Evolutionary conservation across 1,140 invertebrate genomes (phyloP), one percentile per base, ranked within the genome.

Genomic region (Saccostrea glomerata): DNA sequence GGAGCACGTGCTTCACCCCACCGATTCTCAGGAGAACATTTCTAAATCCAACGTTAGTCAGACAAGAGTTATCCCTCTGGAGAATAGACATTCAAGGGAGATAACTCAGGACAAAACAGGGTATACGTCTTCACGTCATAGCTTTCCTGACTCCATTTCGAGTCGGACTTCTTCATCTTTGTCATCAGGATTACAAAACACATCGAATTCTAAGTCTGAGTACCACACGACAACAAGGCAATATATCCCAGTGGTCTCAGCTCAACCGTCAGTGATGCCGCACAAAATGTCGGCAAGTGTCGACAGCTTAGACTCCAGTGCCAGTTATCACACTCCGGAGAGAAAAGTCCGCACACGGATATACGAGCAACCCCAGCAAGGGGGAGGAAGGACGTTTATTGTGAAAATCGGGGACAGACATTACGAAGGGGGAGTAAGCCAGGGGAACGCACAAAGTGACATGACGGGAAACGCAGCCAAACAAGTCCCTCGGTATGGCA

Each of bases 211-310:
- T 12, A 84, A 84, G 73, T 60, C 60, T 60, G 89, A 89, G 30
- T 84, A 63, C 36, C 87, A 88, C 73, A 86, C 82, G 0, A 40
- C 77, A 40, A 89, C 86, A 13, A 82, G 92, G 36, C 92, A 92
- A 84, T 92, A 92, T 90, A 90, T 93, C 36, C 92, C 92, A 6
- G 92, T 92, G 17, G 85, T 91, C 25, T 90, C 83, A 58, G 86
- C 88, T 55, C 89, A 85, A 54, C 77, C 86, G 1, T 36, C 84
- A 0, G 87, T 87, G 47, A 7, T 47, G 20, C 83, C 90, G 55
- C 85, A 84, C 47, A 90, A 91, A 83, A 89, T 91, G 82, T 91
- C 91, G 13, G 85, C 91, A n/a, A 93, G 92, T 89, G 90, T 92
- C 5, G 92, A 92, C 83, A 92, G 89, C 86, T 89, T 92, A 58